Conservation (phyloP, 30 jellyfish, hydroid and myxozoan species). For the Aurelia coerulea region DNA sequence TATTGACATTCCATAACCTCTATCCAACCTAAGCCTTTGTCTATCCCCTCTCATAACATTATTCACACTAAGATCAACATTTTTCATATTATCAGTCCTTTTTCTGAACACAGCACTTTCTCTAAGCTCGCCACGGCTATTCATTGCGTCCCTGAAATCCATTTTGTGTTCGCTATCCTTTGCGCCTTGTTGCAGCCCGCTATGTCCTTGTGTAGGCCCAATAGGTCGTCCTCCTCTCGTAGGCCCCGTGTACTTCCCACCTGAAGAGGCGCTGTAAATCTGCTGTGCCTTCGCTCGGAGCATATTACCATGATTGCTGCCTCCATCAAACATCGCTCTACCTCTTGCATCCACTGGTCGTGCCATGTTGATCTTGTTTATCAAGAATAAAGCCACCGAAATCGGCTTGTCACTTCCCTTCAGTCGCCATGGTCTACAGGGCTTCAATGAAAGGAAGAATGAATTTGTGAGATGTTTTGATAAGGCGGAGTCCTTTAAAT, state of each 20-base stretch:
- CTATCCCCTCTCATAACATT: slow-evolving; percentile 13
- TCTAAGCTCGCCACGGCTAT: neutral
- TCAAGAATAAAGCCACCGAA: neutral
- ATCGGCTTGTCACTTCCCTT: neutral
- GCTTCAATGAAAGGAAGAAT: too few relatives aligned
- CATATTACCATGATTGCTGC: slow-evolving; percentile 3
- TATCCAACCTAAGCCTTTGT: slow-evolving; percentile 24
- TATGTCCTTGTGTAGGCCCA: slow-evolving; percentile 49
- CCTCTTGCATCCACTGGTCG: slow-evolving; percentile 23
- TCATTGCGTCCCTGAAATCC: neutral
- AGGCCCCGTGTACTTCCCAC: slow-evolving; percentile 8
- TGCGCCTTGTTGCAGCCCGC: slow-evolving; percentile 31
- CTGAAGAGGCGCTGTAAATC: slow-evolving; percentile 22
- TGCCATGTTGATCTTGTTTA: slow-evolving; percentile 25
- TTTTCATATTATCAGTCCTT: slow-evolving; percentile 47
- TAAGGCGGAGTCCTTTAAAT: slow-evolving; percentile 20
- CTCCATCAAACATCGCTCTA: slow-evolving; percentile 3
- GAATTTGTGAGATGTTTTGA: neutral
- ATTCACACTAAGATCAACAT: neutral
- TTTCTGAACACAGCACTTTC: slow-evolving; percentile 42
- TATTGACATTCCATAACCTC: slow-evolving; percentile 1
- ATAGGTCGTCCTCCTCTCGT: neutral
- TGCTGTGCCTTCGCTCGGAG: slow-evolving; percentile 53
- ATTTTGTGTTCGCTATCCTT: neutral
- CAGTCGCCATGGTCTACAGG: neutral